Conservation (phyloP, 1,140 invertebrate species). For the Agrilus planipennis region DNA sequence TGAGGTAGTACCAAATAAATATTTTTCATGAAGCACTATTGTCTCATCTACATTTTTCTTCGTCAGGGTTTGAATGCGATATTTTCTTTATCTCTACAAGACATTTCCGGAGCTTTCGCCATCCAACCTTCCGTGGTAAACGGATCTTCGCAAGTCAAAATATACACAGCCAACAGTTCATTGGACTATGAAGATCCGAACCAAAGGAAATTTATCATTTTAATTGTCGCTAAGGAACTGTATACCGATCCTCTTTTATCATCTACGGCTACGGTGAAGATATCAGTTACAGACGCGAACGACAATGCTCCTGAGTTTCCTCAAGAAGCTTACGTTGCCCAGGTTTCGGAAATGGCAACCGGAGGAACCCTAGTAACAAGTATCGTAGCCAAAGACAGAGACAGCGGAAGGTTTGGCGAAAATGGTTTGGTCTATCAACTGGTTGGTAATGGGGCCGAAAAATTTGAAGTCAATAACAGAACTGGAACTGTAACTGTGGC, state of each 20-base stretch:
- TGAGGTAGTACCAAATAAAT: constrained; percentile 41
- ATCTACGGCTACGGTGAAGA: constrained; percentile 77
- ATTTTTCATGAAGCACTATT: background rate
- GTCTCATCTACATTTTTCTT: background rate
- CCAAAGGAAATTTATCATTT: constrained; percentile 79
- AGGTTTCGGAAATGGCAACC: constrained; percentile 58
- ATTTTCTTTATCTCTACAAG: constrained; percentile 63
- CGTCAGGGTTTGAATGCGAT: constrained; percentile 69
- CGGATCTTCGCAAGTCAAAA: constrained; percentile 68
- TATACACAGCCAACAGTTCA: constrained; percentile 65
- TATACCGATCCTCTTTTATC: constrained; percentile 62
- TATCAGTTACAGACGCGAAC: constrained; percentile 77
- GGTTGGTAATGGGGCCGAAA: constrained; percentile 69
- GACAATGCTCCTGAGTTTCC: constrained; percentile 78
- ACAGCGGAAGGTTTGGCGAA: constrained; percentile 59
- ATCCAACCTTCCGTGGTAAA: constrained; percentile 68
- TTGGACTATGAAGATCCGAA: constrained; percentile 87
- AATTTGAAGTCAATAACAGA: constrained; percentile 68
- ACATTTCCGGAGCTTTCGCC: constrained; percentile 68
- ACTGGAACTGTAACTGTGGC: constrained; percentile 75
- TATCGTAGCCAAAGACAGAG: constrained; percentile 71
- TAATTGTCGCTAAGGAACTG: constrained; percentile 74
- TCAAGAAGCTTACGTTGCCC: constrained; percentile 57
- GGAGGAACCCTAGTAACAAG: constrained; percentile 59
- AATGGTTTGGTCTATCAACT: constrained; percentile 75